Conservation (phyloP, 2,797 vertebrate species). For the Ceyx erithaca region DNA sequence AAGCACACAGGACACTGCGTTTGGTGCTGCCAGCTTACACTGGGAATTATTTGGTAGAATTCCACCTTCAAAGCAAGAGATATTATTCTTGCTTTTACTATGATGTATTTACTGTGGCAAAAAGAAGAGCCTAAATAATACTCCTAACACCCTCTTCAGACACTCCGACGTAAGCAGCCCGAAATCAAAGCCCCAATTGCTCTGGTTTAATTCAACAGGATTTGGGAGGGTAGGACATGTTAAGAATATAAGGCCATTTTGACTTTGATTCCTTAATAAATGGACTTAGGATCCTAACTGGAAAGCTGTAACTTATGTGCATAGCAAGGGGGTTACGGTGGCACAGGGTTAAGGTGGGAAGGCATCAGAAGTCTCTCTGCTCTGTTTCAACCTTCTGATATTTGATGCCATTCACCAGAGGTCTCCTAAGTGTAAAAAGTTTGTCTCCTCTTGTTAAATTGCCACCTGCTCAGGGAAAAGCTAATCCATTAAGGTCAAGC, state of each 20-base stretch:
- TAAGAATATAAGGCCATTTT: conserved; percentile 42
- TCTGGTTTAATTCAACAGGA: conserved; percentile 30
- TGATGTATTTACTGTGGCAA: background rate
- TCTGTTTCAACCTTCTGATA: conserved; percentile 53
- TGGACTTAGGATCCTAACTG: background rate
- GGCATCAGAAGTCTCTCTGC: conserved; percentile 32
- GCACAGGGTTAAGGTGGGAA: conserved; percentile 36
- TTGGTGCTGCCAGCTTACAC: background rate
- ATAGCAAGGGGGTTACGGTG: conserved; percentile 32
- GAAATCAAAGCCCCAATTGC: conserved; percentile 43
- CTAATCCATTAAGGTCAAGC: conserved; percentile 91
- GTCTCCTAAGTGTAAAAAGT: conserved; percentile 82
- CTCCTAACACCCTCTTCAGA: conserved; percentile 47
- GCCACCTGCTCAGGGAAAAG: conserved; percentile 82
- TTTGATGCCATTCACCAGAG: conserved; percentile 73
- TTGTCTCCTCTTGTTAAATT: conserved; percentile 79
- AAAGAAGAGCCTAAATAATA: background rate
- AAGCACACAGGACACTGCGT: background rate
- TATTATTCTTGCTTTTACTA: background rate
- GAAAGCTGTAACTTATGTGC: conserved; percentile 17
- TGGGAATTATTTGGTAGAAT: background rate
- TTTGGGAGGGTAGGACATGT: background rate
- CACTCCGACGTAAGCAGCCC: background rate
- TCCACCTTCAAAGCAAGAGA: background rate
- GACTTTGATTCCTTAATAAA: conserved; percentile 63